These are phyloP conservation scores for Oriolus oriolus DNA, from an alignment of 2,113 vertebrate species.

Conservation along the genomic window DNA sequence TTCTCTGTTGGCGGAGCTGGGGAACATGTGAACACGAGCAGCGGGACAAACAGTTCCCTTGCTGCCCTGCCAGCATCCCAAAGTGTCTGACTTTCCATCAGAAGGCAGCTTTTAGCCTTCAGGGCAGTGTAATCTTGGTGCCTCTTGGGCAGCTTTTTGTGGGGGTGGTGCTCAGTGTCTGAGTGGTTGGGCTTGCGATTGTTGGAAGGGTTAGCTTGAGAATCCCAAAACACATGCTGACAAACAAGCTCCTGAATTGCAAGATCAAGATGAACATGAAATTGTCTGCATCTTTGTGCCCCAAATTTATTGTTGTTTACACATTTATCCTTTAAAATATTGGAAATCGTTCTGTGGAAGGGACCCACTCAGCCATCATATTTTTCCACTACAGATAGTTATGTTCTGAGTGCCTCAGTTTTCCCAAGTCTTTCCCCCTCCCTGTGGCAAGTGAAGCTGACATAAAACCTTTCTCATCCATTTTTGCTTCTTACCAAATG, in stretches of 20 bases:
- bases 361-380: accelerated
- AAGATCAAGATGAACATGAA: neutral
- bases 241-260: neutral
- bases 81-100: neutral
- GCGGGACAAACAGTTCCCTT: accelerated
- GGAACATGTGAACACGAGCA: neutral
- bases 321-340: neutral
- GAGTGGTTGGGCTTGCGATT: neutral
- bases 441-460: neutral
- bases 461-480: neutral
- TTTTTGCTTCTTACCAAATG: neutral
- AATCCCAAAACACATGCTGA: neutral
- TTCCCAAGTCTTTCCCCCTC: neutral
- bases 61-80: neutral
- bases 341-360: neutral
- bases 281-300: neutral
- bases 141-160: neutral
- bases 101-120: neutral
- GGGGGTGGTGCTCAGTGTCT: neutral
- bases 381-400: neutral
- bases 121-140: neutral
- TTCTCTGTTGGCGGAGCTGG: neutral
- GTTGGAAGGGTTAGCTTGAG: neutral
- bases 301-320: neutral
- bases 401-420: neutral